Evolutionary conservation across 2,888 invertebrate genomes (phyloP).

Genomic region (Polia nebulosa): DNA sequence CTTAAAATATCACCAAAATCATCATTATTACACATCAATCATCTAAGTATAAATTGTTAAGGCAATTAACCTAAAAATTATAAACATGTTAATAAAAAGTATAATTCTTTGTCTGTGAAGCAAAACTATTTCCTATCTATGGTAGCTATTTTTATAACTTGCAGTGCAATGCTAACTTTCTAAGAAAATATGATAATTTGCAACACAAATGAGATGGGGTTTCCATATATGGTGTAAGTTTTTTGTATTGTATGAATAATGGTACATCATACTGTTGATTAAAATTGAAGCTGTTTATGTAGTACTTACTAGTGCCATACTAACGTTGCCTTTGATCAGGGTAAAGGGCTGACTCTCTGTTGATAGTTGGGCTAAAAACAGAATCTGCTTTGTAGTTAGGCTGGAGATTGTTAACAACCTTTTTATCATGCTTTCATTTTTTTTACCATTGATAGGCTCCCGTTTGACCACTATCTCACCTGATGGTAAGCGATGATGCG

Average conservation of each 20-base stretch:
- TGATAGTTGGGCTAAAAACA: not conserved
- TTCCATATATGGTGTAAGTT: slow-evolving; percentile 34
- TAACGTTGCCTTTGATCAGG: not conserved
- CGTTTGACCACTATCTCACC: no score
- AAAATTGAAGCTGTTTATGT: not conserved
- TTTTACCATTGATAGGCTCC: no score
- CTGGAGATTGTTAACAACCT: not conserved
- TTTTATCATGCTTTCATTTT: slow-evolving; percentile 4
- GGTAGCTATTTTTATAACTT: slow-evolving; percentile 30
- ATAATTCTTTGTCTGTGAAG: slow-evolving; percentile 13
- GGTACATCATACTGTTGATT: slow-evolving; percentile 24
- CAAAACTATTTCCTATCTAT: slow-evolving; percentile 36
- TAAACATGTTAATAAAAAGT: slow-evolving; percentile 3
- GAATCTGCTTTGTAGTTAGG: not conserved
- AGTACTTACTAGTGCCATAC: not conserved
- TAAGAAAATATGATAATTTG: slow-evolving; percentile 61
- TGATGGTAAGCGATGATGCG: no score
- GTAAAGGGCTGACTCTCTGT: not conserved
- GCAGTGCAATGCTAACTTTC: slow-evolving; percentile 51
- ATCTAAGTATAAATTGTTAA: slow-evolving; percentile 6
- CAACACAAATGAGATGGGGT: slow-evolving; percentile 59
- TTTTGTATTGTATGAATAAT: slow-evolving; percentile 48
- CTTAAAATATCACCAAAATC: slow-evolving; percentile 24
- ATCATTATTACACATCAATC: slow-evolving; percentile 18
- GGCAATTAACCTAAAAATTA: slow-evolving; percentile 41